Conservation (phyloP, 64 coral and sea anemone species). For the Pachyseris speciosa region DNA sequence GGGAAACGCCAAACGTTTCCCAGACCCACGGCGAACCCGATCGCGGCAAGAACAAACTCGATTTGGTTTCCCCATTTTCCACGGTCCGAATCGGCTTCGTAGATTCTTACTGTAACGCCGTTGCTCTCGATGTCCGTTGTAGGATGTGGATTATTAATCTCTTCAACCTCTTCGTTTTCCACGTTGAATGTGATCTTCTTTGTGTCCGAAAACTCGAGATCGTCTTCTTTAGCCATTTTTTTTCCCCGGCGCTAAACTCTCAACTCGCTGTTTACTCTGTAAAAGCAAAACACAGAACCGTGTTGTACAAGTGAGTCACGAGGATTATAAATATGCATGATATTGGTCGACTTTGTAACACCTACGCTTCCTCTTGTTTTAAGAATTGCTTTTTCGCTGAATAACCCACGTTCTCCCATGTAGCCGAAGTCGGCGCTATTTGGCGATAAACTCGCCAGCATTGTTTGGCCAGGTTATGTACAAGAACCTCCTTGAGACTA, state of each 20-base stretch:
- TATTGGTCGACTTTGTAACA: background rate
- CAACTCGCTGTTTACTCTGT: conserved; percentile 27
- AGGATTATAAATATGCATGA: conserved; percentile 28
- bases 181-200: conserved; percentile 31
- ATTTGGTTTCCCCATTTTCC: conserved; percentile 90
- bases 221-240: conserved; percentile 39
- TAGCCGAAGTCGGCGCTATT: no score
- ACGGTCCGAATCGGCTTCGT: conserved; percentile 52
- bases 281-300: background rate
- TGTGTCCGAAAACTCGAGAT: conserved; percentile 42
- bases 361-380: background rate
- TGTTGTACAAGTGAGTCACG: background rate
- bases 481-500: no score
- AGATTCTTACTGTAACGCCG: conserved; percentile 30
- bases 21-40: conserved; percentile 87
- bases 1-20: conserved; percentile 96
- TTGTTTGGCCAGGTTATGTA: no score
- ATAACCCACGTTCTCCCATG: no score
- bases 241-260: background rate
- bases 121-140: conserved; percentile 48
- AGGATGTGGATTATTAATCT: conserved; percentile 26
- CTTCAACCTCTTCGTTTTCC: conserved; percentile 17
- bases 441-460: no score
- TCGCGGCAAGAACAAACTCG: conserved; percentile 83
- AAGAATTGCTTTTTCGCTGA: background rate